phyloP scores from a whole-genome alignment of 1,140 invertebrate genomes.

The Dinoponera quadriceps region DNA sequence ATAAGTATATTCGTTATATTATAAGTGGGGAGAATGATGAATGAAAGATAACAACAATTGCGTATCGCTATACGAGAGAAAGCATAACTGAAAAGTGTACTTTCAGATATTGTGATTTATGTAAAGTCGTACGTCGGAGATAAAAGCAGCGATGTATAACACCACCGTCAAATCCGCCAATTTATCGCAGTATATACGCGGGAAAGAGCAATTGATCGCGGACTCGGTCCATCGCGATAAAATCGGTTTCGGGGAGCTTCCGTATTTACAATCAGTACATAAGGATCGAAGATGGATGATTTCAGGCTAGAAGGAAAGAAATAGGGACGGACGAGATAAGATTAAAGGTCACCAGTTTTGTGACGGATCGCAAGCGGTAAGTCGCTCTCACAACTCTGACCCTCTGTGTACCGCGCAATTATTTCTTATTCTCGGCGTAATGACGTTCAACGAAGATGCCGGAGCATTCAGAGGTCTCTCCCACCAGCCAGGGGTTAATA shows the following conservation, averaged over 20 bases:
- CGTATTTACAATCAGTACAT: slow-evolving; percentile 35
- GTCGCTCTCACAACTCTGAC: slow-evolving; percentile 63
- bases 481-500: not conserved
- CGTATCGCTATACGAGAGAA: not conserved
- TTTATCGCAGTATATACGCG: slow-evolving; percentile 14
- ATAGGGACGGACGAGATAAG: slow-evolving; percentile 26
- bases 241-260: slow-evolving; percentile 8
- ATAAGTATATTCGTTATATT: too few relatives aligned
- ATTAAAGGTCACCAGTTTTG: slow-evolving; percentile 55
- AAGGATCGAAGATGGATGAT: slow-evolving; percentile 30
- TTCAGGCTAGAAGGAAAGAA: slow-evolving; percentile 21
- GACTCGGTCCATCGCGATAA: slow-evolving; percentile 7
- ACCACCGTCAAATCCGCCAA: not conserved
- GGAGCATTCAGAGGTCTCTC: slow-evolving; percentile 32
- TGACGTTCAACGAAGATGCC: slow-evolving; percentile 41
- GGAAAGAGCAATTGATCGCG: slow-evolving; percentile 17
- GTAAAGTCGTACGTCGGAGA: not conserved
- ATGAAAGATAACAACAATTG: not conserved
- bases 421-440: slow-evolving; percentile 61
- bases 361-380: slow-evolving; percentile 44
- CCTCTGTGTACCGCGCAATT: slow-evolving; percentile 64
- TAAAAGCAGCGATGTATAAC: not conserved
- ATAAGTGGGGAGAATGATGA: not conserved
- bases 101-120: not conserved
- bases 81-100: not conserved